Evolutionary conservation across 2,113 vertebrate genomes (phyloP).

Genomic region (Myanophis thanlyinensis): DNA sequence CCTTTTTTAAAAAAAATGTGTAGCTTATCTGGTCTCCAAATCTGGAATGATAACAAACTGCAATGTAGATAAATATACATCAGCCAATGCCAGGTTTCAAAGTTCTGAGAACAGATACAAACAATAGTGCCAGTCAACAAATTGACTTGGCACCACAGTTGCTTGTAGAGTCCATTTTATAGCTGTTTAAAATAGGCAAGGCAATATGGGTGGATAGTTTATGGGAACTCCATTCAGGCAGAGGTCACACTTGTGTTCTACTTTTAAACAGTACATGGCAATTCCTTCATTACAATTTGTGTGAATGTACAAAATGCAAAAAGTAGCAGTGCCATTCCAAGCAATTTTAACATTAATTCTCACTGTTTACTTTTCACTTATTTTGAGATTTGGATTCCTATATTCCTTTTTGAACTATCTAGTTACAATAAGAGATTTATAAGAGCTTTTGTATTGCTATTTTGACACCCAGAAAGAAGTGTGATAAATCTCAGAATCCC

Average conservation of each 20-base stretch:
- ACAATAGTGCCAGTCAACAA: background rate
- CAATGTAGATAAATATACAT: background rate
- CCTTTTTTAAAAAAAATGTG: background rate
- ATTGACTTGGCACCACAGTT: background rate
- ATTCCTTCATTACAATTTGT: background rate
- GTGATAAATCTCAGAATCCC: background rate
- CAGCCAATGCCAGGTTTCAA: background rate
- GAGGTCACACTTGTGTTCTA: background rate
- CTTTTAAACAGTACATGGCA: background rate
- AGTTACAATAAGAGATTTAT: background rate
- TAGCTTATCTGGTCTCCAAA: background rate
- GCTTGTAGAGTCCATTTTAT: background rate
- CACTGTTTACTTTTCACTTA: background rate
- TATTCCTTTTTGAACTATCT: background rate
- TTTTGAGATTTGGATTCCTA: background rate
- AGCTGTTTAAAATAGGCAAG: background rate
- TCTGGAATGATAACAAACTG: background rate
- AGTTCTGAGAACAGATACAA: background rate
- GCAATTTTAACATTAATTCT: background rate
- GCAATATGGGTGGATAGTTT: background rate
- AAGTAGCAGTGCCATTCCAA: background rate
- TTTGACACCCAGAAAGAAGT: background rate
- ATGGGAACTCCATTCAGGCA: background rate
- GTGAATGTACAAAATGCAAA: background rate
- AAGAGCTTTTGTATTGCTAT: background rate